Conservation (phyloP, 2,888 invertebrate species). For the Asteroscopus sphinx region DNA sequence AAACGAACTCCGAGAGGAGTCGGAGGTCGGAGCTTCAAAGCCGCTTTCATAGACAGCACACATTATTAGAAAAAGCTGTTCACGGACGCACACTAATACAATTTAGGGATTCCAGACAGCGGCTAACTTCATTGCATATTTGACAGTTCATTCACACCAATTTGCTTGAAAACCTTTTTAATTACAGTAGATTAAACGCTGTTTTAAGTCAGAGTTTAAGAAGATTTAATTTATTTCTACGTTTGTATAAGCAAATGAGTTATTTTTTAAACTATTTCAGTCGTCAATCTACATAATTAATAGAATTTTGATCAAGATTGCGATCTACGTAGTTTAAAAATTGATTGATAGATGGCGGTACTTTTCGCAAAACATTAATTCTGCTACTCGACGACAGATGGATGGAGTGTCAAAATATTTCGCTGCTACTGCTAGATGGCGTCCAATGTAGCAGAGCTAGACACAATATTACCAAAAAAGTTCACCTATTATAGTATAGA, state of each 20-base stretch:
- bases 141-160: conserved; percentile 85
- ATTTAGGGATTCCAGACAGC: conserved; percentile 72
- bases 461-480: too few species aligned
- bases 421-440: neutral
- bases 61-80: conserved; percentile 59
- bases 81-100: conserved; percentile 64
- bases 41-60: conserved; percentile 76
- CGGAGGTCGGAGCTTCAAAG: conserved; percentile 68
- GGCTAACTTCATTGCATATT: conserved; percentile 82
- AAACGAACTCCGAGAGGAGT: conserved; percentile 58
- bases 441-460: too few species aligned
- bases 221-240: neutral
- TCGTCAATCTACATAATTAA: conserved; percentile 1
- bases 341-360: conserved; percentile 21
- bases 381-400: conserved; percentile 59
- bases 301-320: too few species aligned
- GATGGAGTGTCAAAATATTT: conserved; percentile 12
- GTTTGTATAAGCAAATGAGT: neutral
- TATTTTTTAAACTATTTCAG: neutral
- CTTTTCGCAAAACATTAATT: neutral
- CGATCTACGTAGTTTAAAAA: too few species aligned
- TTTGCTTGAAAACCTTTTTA: conserved; percentile 62
- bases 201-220: neutral
- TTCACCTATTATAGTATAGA: too few species aligned
- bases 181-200: conserved; percentile 10